Evolutionary conservation across 2,888 invertebrate species (phyloP), one percentile per base, ranked within the genome.

Genomic region (Enoplolaimus lenunculus): DNA sequence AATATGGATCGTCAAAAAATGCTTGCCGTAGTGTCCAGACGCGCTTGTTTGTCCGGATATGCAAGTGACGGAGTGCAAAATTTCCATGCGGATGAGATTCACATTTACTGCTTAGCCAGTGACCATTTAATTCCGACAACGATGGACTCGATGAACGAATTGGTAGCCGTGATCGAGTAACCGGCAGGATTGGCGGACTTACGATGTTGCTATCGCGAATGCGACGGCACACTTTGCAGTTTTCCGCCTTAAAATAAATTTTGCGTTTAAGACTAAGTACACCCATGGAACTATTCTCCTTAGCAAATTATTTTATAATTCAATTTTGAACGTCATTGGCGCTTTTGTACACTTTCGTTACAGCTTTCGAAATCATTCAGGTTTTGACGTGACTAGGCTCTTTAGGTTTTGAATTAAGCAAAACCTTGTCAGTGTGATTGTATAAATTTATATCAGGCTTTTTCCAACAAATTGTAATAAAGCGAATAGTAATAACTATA

Each of bases 1-100:
- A 86, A 45, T 82, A 80, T 0, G 85, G 83, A 77, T 86, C 86
- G 28, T 81, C 80, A 78, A 81, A 86, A 78, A 85, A 85, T 73
- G 83, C 83, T 75, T 85, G 85, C 71, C 83, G 82, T 0, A 84
- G 85, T 66, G 82, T 79, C 85, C 86, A 86, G 0, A 81, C 81
- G 2, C 79, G 77, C 68, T 81, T 81, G 62, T 82, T 76, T 0
- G 73, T 70, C 31, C 75, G 70, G 73, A 81, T 82, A 34, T 75
- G 74, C 60, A 82, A 83, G 65, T 82, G 81, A 34, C 86, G 80
- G 1, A 83, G 84, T 1, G 86, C 70, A 33, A 33, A 70, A 30
- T 31, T 70, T 28, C 70, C 70, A 34, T 70, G 34, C 2, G 35
- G 30, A 34, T 33, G 65, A 34, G 70, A 70, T 68, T 70, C 70